Evolutionary conservation across 2,113 vertebrate species (phyloP).

Genomic region (Oryzias curvinotus): DNA sequence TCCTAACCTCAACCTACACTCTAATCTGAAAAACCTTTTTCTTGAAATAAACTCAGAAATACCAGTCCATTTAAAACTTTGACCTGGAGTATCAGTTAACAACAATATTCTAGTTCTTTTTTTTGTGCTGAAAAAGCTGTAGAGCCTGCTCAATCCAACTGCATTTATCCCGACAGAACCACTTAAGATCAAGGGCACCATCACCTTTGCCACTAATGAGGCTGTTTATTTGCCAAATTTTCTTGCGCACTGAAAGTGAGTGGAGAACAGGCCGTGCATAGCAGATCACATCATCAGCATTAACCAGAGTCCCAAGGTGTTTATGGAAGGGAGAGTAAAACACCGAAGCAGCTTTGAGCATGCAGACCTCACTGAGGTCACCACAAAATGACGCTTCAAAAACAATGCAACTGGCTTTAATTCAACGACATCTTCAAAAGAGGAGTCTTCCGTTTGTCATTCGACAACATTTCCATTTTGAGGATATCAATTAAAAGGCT

Average conservation of each 20-base stretch:
- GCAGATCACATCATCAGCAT: slow-evolving; percentile 56
- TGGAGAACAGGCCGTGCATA: slow-evolving; percentile 59
- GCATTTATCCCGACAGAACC: slow-evolving; percentile 47
- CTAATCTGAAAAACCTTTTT: too few relatives aligned
- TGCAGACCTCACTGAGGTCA: slow-evolving; percentile 19
- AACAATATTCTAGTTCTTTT: background rate
- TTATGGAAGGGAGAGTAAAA: slow-evolving; percentile 23
- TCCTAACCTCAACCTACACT: too few relatives aligned
- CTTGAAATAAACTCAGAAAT: slow-evolving; percentile 1
- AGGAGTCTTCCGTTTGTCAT: background rate
- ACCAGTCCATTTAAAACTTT: slow-evolving; percentile 19
- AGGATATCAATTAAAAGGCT: slow-evolving; percentile 9
- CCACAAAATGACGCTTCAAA: slow-evolving; percentile 1
- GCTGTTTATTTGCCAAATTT: slow-evolving; percentile 69
- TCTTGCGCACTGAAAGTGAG: slow-evolving; percentile 54
- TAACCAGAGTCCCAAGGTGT: slow-evolving; percentile 36
- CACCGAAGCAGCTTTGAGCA: slow-evolving; percentile 21
- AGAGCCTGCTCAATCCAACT: slow-evolving; percentile 41
- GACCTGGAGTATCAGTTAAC: background rate
- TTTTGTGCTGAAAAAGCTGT: background rate
- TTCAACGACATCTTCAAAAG: slow-evolving; percentile 12
- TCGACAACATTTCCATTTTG: background rate
- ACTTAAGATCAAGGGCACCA: slow-evolving; percentile 63
- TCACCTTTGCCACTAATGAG: slow-evolving; percentile 72
- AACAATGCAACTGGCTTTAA: slow-evolving; percentile 6